A percentile compares a stretch with the other conserved stretches of the same genome.
phyloP scores from a whole-genome alignment of 2,888 invertebrate genomes.

The Oxytorus armatus region DNA sequence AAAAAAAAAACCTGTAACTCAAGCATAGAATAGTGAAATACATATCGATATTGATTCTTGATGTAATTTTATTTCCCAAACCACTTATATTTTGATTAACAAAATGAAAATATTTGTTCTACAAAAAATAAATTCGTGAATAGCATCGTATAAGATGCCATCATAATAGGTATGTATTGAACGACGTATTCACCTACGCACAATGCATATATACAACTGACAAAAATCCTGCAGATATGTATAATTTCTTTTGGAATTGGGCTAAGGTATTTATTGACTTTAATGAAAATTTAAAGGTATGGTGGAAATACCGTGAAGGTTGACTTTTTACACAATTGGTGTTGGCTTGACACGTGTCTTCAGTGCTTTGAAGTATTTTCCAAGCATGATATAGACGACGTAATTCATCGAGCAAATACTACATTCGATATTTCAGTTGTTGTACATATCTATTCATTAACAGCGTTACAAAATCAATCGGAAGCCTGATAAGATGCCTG shows the following conservation, averaged over 20 bases:
- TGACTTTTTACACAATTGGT: too few relatives aligned
- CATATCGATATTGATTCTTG: constrained; percentile 67
- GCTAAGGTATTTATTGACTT: too few relatives aligned
- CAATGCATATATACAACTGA: too few relatives aligned
- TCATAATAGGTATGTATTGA: too few relatives aligned
- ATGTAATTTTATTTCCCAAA: constrained; percentile 51
- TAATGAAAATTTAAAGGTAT: too few relatives aligned
- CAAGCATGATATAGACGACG: too few relatives aligned
- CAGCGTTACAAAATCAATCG: constrained; percentile 43
- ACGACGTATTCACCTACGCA: too few relatives aligned
- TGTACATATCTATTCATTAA: constrained; percentile 4
- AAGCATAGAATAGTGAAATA: constrained; percentile 67
- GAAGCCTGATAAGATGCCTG: constrained; percentile 57
- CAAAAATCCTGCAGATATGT: too few relatives aligned
- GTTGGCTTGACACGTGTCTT: not conserved
- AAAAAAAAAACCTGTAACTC: constrained; percentile 59
- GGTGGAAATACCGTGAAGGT: too few relatives aligned
- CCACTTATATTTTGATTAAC: not conserved
- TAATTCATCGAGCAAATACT: not conserved
- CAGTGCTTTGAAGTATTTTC: not conserved
- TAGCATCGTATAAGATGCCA: not conserved
- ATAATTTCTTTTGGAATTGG: too few relatives aligned
- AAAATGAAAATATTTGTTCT: not conserved
- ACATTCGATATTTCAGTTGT: not conserved
- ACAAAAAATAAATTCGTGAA: not conserved